Conservation (phyloP, 2,888 invertebrate genomes). For the Diaperis boleti region DNA sequence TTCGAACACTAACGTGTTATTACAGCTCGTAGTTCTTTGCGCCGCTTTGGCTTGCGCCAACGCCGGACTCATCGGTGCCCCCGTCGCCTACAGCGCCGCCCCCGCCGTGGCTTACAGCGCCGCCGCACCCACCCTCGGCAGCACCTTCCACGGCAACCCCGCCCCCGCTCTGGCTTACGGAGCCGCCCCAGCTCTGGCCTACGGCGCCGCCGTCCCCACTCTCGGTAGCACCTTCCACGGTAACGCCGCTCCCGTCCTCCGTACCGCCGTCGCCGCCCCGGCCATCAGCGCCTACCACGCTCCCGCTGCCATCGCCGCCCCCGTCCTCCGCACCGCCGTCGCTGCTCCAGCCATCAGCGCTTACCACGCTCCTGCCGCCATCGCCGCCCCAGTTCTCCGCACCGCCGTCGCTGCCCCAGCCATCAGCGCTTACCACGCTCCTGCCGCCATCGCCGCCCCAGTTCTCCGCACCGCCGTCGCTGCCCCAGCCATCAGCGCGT, state of each 20-base stretch:
- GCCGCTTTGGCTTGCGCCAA: conserved; percentile 52
- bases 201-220: conserved; percentile 1
- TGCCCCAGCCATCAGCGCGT: conserved; percentile 38
- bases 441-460: conserved; percentile 20
- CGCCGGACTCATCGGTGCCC: conserved; percentile 48
- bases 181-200: conserved; percentile 13
- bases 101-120: conserved; percentile 30
- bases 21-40: conserved; percentile 48
- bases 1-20: conserved; percentile 15
- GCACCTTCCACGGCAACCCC: conserved; percentile 15
- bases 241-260: conserved; percentile 16
- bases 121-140: conserved; percentile 16
- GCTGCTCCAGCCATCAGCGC: background rate
- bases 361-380: conserved; percentile 26
- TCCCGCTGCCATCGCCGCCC: conserved; percentile 19
- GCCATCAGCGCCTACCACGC: background rate
- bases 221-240: conserved; percentile 18
- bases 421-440: background rate
- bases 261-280: too few species aligned
- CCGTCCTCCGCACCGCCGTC: conserved; percentile 2
- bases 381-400: conserved; percentile 20
- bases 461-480: conserved; percentile 20
- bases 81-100: conserved; percentile 31
- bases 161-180: conserved; percentile 15
- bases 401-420: too few species aligned